Conservation (phyloP, 2,113 vertebrate species). For the Percopsis transmontana region DNA sequence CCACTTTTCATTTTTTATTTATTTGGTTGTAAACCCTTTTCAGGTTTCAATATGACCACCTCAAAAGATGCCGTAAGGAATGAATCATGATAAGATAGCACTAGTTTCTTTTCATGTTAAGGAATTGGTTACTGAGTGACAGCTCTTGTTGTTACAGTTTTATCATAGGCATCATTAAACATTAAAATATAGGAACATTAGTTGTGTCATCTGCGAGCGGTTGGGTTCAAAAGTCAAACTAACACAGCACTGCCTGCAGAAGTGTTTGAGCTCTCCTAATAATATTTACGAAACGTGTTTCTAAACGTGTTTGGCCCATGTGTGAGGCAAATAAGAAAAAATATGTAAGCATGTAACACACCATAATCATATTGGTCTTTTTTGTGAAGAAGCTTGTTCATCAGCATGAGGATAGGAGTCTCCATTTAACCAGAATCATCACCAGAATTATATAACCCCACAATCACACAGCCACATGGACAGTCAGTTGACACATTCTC, state of each 20-base stretch:
- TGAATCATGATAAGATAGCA: constrained; percentile 50
- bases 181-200: constrained; percentile 29
- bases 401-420: neutral
- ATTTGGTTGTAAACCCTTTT: neutral
- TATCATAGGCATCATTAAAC: constrained; percentile 29
- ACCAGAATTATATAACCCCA: too few relatives aligned
- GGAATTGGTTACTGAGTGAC: constrained; percentile 67
- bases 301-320: too few relatives aligned
- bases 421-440: too few relatives aligned
- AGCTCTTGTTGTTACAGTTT: constrained; percentile 11
- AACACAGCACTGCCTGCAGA: constrained; percentile 5
- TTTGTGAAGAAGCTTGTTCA: neutral
- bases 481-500: constrained; percentile 47
- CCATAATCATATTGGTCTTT: too few relatives aligned
- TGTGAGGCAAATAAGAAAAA: too few relatives aligned
- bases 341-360: too few relatives aligned
- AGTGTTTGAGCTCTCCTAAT: neutral
- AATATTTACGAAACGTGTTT: neutral
- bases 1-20: neutral
- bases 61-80: constrained; percentile 36
- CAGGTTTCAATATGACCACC: constrained; percentile 39
- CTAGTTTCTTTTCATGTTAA: constrained; percentile 52
- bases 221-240: constrained; percentile 33
- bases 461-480: constrained; percentile 5
- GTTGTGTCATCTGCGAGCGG: constrained; percentile 34